Conservation (phyloP, 2,797 vertebrate genomes). For the Crenuchus spilurus region DNA sequence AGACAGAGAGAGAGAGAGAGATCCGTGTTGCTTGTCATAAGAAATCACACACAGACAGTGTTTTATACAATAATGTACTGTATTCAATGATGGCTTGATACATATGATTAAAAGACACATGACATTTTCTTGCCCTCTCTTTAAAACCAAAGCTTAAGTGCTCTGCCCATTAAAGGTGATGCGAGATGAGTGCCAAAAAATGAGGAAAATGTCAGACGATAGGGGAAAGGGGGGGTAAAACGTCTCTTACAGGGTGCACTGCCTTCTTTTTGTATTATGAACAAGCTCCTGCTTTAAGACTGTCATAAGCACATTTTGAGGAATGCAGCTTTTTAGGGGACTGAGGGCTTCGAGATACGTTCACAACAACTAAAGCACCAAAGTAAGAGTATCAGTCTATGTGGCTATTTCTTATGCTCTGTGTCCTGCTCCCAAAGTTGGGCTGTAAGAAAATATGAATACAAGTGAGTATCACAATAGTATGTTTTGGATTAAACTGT, state of each 20-base stretch:
- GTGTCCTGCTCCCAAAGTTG: slow-evolving; percentile 12
- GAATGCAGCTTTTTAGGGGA: not conserved
- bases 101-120: slow-evolving; percentile 78
- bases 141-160: slow-evolving; percentile 63
- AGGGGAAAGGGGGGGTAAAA: not conserved
- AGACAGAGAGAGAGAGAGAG: not conserved
- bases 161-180: slow-evolving; percentile 63
- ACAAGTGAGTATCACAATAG: too few relatives aligned
- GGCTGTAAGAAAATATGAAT: too few relatives aligned
- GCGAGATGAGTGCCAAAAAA: slow-evolving; percentile 63
- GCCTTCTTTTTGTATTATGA: not conserved
- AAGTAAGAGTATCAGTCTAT: slow-evolving; percentile 11
- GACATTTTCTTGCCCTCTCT: slow-evolving; percentile 71
- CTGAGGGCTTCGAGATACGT: slow-evolving; percentile 15
- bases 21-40: not conserved
- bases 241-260: slow-evolving; percentile 28
- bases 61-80: slow-evolving; percentile 82
- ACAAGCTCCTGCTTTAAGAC: slow-evolving; percentile 13
- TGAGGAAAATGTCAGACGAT: slow-evolving; percentile 30
- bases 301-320: not conserved
- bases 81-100: slow-evolving; percentile 81
- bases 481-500: too few relatives aligned
- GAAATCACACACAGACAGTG: slow-evolving; percentile 72
- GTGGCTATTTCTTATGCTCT: not conserved
- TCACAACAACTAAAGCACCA: slow-evolving; percentile 24